Evolutionary conservation across 2,113 vertebrate genomes (phyloP), one percentile per base, ranked within the genome.

Genomic region (Ceyx cyanopectus): DNA sequence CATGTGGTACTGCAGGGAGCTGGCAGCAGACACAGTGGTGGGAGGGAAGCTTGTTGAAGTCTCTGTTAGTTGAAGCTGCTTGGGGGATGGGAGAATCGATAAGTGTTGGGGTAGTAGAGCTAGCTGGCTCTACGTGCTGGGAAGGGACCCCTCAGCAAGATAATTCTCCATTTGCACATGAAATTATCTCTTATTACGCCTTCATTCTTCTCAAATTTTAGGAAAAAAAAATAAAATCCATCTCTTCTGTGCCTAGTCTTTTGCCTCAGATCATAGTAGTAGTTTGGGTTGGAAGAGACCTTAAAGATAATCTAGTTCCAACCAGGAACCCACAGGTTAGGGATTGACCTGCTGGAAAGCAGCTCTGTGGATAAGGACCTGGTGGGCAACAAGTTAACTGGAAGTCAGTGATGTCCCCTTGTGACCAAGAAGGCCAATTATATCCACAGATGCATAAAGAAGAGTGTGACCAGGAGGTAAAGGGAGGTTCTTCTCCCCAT

Each of bases 31-130:
- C 68, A 61, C 29, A 57, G 30, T 24, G 14, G 84, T 95, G 65
- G 87, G 89, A 92, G 76, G 90, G 51, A 86, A 83, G 56, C 60
- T 50, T 73, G 50, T 13, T 90, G 72, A 73, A 90, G 63, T 22
- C 14, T 81, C 29, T 63, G 65, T 54, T 79, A 60, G 63, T 2
- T 90, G 50, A 77, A 81, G 21, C 14, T 66, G 18, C 34, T 14
- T 53, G 34, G 60, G 15, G 34, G 12, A 50, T 74, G 50, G 32
- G 14, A 54, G 41, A 74, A 77, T 21, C 27, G 7, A 9, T 58
- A 86, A 50, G 20, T 13, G 32, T 17, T 74, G 32, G 41, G 72
- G 5, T 16, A 54, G 63, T 21, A 82, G 45, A 53, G 61, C 37
- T 78, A 48, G 20, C 23, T 69, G 23, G 18, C 60, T 32, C 21